Conservation (phyloP, 2,113 vertebrate species). For the Platycercus adscitus region DNA sequence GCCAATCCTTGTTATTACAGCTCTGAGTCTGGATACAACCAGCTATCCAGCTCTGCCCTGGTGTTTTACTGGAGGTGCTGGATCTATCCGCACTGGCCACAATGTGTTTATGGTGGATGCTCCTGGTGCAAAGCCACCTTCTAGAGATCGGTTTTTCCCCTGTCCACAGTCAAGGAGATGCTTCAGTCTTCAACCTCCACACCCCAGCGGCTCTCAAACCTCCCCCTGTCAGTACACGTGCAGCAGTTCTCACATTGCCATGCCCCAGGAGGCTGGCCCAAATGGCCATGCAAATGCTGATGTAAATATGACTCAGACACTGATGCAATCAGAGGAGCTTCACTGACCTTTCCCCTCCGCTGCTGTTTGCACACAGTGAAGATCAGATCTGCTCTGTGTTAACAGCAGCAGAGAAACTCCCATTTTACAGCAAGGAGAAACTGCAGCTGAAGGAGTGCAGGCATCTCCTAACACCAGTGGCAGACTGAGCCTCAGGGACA, state of each 20-base stretch:
- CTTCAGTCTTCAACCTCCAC: neutral
- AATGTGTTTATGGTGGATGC: neutral
- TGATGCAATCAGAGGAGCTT: neutral
- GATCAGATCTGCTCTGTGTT: neutral
- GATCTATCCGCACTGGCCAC: neutral
- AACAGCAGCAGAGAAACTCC: neutral
- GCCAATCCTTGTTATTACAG: fast-evolving
- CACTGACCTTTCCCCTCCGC: neutral
- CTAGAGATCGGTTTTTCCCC: neutral
- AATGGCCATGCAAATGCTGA: neutral
- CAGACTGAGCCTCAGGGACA: neutral
- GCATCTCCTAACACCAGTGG: neutral
- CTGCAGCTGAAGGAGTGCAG: neutral
- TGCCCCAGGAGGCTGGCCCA: neutral
- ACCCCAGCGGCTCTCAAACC: neutral
- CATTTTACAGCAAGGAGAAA: neutral
- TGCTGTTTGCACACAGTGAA: neutral
- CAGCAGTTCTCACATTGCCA: neutral
- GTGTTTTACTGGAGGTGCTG: neutral
- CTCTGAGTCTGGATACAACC: neutral
- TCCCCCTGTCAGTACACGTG: neutral
- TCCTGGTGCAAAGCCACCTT: neutral
- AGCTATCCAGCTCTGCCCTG: neutral
- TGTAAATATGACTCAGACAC: neutral
- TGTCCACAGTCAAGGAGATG: neutral